phyloP scores from a whole-genome alignment of 2,113 vertebrate genomes.

The Daphoenositta chrysoptera region DNA sequence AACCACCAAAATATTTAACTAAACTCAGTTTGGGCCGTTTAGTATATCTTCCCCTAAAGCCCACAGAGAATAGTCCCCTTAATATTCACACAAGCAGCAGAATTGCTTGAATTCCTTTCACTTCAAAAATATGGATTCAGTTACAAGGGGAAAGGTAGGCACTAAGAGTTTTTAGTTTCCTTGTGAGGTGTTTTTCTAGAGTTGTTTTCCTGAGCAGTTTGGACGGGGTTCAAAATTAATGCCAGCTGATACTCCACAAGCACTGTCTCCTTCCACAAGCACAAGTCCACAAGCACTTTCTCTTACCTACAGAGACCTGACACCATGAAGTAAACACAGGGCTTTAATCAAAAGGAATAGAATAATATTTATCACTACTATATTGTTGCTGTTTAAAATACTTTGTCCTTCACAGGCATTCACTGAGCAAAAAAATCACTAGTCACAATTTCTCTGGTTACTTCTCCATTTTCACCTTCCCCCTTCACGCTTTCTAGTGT shows the following conservation, averaged over 20 bases:
- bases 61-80: neutral
- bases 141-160: neutral
- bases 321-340: neutral
- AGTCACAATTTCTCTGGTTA: neutral
- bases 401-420: neutral
- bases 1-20: neutral
- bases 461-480: neutral
- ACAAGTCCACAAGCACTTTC: too few species aligned
- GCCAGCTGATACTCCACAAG: neutral
- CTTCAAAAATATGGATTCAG: neutral
- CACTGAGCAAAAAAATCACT: neutral
- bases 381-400: neutral
- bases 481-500: rapidly evolving
- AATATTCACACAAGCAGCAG: neutral
- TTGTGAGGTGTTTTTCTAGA: neutral
- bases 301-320: neutral
- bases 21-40: neutral
- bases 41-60: neutral
- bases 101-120: neutral
- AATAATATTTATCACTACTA: neutral
- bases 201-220: neutral
- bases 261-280: too few species aligned
- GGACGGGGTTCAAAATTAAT: neutral
- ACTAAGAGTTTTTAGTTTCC: neutral
- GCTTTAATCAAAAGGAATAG: neutral